Percentiles rank a stretch among this genome's conserved stretches.
phyloP scores from a whole-genome alignment of 2,888 invertebrate species.

The Apodemia hepburni region DNA sequence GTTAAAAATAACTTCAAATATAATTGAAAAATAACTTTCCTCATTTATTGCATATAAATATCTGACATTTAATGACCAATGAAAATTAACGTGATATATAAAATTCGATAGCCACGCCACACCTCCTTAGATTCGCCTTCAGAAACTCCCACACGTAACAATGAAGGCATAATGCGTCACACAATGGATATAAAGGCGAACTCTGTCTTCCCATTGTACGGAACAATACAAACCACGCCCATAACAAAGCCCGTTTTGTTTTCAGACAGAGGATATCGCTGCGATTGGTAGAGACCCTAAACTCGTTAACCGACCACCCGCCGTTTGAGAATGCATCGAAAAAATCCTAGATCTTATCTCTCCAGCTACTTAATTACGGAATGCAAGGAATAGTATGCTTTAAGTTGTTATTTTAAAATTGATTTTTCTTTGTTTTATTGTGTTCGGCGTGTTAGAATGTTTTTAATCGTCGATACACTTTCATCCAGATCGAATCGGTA shows the following conservation, averaged over 20 bases:
- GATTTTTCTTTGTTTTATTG: not conserved
- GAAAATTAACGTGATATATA: not conserved
- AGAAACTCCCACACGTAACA: conserved; percentile 27
- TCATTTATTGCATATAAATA: not conserved
- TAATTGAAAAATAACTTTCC: too few relatives aligned
- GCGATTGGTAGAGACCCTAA: conserved; percentile 52
- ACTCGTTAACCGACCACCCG: conserved; percentile 48
- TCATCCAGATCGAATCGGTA: conserved; percentile 15
- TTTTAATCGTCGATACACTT: conserved; percentile 9
- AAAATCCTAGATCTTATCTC: conserved; percentile 44
- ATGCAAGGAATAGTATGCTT: conserved; percentile 1
- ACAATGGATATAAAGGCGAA: conserved; percentile 67
- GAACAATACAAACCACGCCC: conserved; percentile 66
- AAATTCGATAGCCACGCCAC: not conserved
- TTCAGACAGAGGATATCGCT: conserved; percentile 52
- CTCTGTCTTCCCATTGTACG: conserved; percentile 72
- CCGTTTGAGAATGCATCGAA: conserved; percentile 47
- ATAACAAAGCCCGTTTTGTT: conserved; percentile 63
- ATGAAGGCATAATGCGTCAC: conserved; percentile 46
- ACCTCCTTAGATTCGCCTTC: conserved; percentile 16
- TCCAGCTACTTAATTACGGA: conserved; percentile 33
- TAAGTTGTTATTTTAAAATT: not conserved
- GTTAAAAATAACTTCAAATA: too few relatives aligned
- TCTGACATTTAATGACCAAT: not conserved
- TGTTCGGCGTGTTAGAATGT: conserved; percentile 1